These are phyloP conservation scores for Diadophis punctatus DNA, from an alignment of 2,113 vertebrate genomes.

Conservation along the genomic window DNA sequence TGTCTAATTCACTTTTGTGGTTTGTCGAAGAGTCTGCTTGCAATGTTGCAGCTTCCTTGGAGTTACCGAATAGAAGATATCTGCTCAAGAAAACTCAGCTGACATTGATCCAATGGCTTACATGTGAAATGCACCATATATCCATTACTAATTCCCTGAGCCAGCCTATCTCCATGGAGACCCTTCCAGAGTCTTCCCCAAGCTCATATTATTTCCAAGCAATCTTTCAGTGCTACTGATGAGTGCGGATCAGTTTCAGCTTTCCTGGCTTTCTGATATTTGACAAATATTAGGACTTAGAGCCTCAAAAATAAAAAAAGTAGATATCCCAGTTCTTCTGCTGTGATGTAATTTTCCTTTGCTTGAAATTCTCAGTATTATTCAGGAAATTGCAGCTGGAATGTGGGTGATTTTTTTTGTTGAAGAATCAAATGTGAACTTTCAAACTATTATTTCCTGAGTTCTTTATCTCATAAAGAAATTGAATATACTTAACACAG, in stretches of 20 bases:
- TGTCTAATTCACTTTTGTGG: neutral
- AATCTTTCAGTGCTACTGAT: neutral
- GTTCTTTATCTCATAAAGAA: conserved; percentile 19
- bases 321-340: neutral
- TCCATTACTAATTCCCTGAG: neutral
- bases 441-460: neutral
- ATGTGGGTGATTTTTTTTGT: neutral
- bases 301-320: neutral
- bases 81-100: neutral
- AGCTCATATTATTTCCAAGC: neutral
- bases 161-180: neutral
- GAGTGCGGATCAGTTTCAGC: neutral
- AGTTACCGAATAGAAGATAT: neutral
- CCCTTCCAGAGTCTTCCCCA: neutral
- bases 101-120: neutral
- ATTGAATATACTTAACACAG: conserved; percentile 3
- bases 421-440: neutral
- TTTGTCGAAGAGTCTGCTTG: neutral
- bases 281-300: neutral
- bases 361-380: neutral
- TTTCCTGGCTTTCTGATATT: neutral
- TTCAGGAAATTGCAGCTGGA: conserved; percentile 11
- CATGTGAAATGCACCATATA: neutral
- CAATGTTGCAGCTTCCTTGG: neutral
- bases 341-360: neutral